Evolutionary conservation across 2,113 vertebrate genomes (phyloP), one percentile per base, ranked within the genome.

Genomic region (Rhizomys pruinosus): DNA sequence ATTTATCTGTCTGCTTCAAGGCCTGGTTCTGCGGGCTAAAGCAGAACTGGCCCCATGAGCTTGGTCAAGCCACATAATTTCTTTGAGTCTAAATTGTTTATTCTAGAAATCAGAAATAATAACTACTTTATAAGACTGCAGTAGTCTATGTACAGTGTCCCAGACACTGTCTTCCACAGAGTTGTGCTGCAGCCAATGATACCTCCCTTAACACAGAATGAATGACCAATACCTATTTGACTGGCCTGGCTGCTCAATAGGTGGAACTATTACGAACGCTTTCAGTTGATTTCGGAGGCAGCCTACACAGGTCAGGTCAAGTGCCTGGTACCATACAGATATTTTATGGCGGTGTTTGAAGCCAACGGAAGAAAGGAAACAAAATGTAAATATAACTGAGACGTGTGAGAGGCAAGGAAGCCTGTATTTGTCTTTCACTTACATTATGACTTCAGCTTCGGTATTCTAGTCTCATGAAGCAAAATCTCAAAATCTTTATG

Each of bases 71-170:
- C 71, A 19, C 1, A 1, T 11, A 59, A 78, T 42, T 66, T 55
- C 68, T 85, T 22, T 29, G 66, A 34, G 57, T 23, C 23, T 37
- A 27, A 27, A 1, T 16, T 0, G 1, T 12, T 91, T 73, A 22
- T 89, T 84, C 91, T 72, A 15, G 44, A 80, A 84, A 68, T 42
- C 12, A 87, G 63, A 85, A 91, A 42, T 85, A 55, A 44, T 4
- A 88, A 16, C 63, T 29, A 2, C 27, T 3, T 84, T 15, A 3
- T 1, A 11, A 1, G 34, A 79, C 10, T 79, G 22, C 17, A 19
- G 17, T 23, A n/a, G 20, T 61, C 29, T 7, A 0, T 39, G 37
- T n/a, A 16, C 79, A 89, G 27, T 69, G 34, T 27, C 59, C 42
- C 25, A 87, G 29, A 87, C 12, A 42, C 87, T 4, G 6, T 63